These are phyloP conservation scores for Hormiphora californensis DNA, from an alignment of 37 sponge, comb jelly and placozoan genomes.

Conservation along the genomic window DNA sequence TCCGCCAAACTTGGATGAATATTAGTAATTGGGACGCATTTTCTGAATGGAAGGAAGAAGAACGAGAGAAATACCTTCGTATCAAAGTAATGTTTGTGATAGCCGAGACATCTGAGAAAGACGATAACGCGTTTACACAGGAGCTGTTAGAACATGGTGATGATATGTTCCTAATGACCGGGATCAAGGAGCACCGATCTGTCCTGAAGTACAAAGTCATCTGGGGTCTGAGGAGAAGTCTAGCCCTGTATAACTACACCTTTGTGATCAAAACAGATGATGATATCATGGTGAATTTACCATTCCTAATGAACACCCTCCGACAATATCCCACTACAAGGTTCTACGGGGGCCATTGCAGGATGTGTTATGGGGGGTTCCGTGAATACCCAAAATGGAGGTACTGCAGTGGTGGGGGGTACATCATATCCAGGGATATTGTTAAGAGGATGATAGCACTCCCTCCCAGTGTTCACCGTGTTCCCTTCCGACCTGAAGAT, in stretches of 20 bases:
- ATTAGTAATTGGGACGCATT: not conserved
- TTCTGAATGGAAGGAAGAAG: too few species aligned
- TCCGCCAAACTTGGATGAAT: not conserved
- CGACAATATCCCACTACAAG: not conserved
- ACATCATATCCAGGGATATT: not conserved
- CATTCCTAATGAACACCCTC: not conserved
- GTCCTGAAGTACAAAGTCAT: constrained; percentile 15
- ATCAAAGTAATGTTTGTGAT: not conserved
- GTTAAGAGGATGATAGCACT: not conserved
- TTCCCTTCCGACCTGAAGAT: constrained; percentile 2
- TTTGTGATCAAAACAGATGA: not conserved
- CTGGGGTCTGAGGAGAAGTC: not conserved
- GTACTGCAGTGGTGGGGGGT: constrained; percentile 23
- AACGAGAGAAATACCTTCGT: not conserved
- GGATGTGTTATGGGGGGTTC: not conserved
- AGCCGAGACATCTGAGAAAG: not conserved
- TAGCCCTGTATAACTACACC: not conserved
- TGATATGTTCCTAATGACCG: not conserved
- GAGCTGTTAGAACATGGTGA: not conserved
- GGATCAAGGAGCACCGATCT: not conserved
- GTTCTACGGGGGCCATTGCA: not conserved
- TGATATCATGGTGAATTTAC: not conserved
- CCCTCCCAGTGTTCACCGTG: not conserved
- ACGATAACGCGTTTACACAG: not conserved
- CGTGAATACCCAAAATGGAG: not conserved